These are phyloP conservation scores for Desmophyllum pertusum DNA, from an alignment of 92 coral and sea anemone genomes.

Conservation along the genomic window DNA sequence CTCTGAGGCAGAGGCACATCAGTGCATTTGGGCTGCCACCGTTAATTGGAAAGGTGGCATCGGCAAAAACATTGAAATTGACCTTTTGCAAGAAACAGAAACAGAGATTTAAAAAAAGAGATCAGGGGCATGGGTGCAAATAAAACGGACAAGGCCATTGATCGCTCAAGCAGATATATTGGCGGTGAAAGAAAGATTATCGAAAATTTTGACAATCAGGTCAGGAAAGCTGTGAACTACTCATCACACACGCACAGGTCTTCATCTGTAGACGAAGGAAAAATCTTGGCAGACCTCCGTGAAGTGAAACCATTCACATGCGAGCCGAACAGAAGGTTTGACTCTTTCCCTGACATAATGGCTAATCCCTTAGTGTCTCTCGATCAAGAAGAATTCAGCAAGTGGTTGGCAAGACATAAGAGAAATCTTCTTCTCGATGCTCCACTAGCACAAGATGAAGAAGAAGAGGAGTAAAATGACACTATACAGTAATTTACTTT, in stretches of 20 bases:
- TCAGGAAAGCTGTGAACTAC: constrained; percentile 21
- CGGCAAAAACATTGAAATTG: constrained; percentile 64
- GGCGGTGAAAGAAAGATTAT: constrained; percentile 54
- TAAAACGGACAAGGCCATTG: constrained; percentile 71
- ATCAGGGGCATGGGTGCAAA: constrained; percentile 71
- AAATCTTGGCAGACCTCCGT: constrained; percentile 52
- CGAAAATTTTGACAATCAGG: constrained; percentile 53
- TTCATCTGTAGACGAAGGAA: constrained; percentile 53
- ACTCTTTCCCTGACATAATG: constrained; percentile 63
- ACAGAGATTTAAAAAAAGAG: constrained; percentile 55
- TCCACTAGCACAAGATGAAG: constrained; percentile 38
- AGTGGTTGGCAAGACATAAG: constrained; percentile 63
- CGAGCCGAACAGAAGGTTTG: constrained; percentile 47
- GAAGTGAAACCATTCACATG: constrained; percentile 46
- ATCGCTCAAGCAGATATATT: constrained; percentile 59
- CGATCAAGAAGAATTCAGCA: constrained; percentile 48
- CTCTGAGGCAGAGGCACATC: constrained; percentile 71
- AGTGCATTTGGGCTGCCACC: constrained; percentile 71
- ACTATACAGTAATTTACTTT: no score
- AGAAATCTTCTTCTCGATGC: constrained; percentile 41
- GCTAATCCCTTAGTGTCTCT: constrained; percentile 52
- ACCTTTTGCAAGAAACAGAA: constrained; percentile 48
- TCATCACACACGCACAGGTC: constrained; percentile 60
- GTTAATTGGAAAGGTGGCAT: constrained; percentile 73
- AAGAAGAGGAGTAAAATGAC: constrained; percentile 4